A percentile compares a stretch with the other conserved stretches of the same genome.
Conservation (phyloP, 2,888 invertebrate genomes). For the Drosophila formosana region DNA sequence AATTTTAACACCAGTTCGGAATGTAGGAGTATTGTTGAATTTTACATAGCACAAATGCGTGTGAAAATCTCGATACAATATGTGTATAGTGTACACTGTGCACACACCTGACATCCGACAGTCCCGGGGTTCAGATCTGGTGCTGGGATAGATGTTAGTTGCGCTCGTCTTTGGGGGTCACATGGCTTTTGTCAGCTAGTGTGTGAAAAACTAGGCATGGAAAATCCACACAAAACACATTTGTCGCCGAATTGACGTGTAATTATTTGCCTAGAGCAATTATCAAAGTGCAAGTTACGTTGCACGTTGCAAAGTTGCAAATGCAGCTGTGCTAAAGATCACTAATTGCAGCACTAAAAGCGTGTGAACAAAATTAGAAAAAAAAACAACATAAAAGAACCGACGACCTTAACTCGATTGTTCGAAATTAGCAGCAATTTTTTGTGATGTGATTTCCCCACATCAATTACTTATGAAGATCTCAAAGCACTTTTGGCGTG, state of each 20-base stretch:
- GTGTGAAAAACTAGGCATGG: constrained; percentile 38
- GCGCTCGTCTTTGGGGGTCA: constrained; percentile 31
- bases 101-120: constrained; percentile 60
- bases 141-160: constrained; percentile 16
- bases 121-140: constrained; percentile 40
- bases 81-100: constrained; percentile 22
- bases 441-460: constrained; percentile 25
- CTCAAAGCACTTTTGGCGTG: constrained; percentile 1
- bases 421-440: constrained; percentile 11
- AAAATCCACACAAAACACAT: constrained; percentile 31
- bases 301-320: constrained; percentile 42
- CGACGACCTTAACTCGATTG: constrained; percentile 23
- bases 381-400: background rate
- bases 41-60: constrained; percentile 56
- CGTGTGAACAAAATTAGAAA: constrained; percentile 38
- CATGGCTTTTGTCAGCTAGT: constrained; percentile 38
- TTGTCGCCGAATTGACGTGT: constrained; percentile 42
- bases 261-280: constrained; percentile 63
- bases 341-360: constrained; percentile 54
- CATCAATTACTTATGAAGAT: constrained; percentile 24
- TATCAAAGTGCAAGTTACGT: constrained; percentile 46
- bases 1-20: background rate
- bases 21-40: constrained; percentile 48
- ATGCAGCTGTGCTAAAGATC: constrained; percentile 45
- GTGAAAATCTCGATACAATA: constrained; percentile 61